Conservation (phyloP, 2,888 invertebrate species). For the Philaethria dido region DNA sequence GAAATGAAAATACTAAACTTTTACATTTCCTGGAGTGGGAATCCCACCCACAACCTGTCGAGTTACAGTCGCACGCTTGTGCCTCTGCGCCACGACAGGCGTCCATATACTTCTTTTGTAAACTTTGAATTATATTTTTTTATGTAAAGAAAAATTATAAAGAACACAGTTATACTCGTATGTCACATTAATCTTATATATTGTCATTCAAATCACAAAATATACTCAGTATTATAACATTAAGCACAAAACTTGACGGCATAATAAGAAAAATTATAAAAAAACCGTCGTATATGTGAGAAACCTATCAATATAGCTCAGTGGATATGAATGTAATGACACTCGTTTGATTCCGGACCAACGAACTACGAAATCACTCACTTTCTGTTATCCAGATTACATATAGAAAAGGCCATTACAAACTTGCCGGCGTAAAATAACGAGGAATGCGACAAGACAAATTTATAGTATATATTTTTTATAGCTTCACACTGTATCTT, state of each 20-base stretch:
- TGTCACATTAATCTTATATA: neutral
- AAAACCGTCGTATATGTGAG: neutral
- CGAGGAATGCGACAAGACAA: neutral
- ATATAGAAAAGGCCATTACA: conserved; percentile 14
- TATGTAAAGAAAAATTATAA: too few relatives aligned
- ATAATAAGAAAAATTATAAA: neutral
- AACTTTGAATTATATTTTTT: too few relatives aligned
- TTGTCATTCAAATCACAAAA: too few relatives aligned
- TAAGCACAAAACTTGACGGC: neutral
- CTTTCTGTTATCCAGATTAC: conserved; percentile 37
- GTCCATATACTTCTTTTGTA: too few relatives aligned
- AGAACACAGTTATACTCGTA: too few relatives aligned
- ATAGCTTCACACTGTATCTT: too few relatives aligned
- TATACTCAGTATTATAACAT: neutral
- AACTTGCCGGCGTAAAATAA: neutral
- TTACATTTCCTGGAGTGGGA: too few relatives aligned
- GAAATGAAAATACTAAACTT: too few relatives aligned
- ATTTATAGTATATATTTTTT: neutral
- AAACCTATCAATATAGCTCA: conserved; percentile 37
- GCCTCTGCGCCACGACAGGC: too few relatives aligned
- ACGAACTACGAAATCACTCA: conserved; percentile 43
- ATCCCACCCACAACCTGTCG: too few relatives aligned
- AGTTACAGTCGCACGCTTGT: too few relatives aligned
- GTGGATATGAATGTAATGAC: conserved; percentile 39
- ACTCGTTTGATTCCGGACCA: conserved; percentile 41